These are phyloP conservation scores for Stegodyphus mimosarum DNA, from an alignment of 1,140 invertebrate species.

Conservation along the genomic window DNA sequence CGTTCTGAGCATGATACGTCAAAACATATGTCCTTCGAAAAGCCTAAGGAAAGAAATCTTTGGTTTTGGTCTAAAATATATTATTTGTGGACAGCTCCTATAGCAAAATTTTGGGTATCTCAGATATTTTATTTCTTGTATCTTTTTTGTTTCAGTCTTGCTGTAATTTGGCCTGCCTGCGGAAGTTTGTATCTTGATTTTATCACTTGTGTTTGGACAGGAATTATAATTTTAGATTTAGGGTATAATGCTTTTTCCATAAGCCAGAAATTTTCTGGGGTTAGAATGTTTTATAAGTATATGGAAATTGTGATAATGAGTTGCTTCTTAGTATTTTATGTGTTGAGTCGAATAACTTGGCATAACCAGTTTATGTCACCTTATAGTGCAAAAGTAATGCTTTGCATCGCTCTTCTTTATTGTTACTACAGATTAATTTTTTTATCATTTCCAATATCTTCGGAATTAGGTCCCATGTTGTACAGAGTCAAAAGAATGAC, in stretches of 20 bases:
- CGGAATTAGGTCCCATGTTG: conserved; percentile 68
- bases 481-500: conserved; percentile 69
- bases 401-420: conserved; percentile 66
- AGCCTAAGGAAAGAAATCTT: neutral
- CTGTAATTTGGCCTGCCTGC: conserved; percentile 68
- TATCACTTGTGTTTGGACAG: conserved; percentile 66
- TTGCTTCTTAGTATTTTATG: conserved; percentile 48
- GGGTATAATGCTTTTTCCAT: conserved; percentile 16
- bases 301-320: conserved; percentile 61
- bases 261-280: conserved; percentile 36
- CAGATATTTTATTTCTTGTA: conserved; percentile 67
- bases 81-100: conserved; percentile 63
- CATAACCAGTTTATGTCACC: conserved; percentile 24
- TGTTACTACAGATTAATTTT: conserved; percentile 69
- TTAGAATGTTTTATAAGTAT: conserved; percentile 57
- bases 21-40: too few relatives aligned
- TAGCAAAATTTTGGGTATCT: conserved; percentile 64
- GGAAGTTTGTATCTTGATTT: conserved; percentile 67
- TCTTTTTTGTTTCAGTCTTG: conserved; percentile 67
- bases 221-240: conserved; percentile 46
- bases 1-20: neutral
- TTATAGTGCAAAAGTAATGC: conserved; percentile 62
- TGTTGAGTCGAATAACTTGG: conserved; percentile 36
- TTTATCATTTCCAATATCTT: conserved; percentile 68
- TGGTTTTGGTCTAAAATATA: conserved; percentile 56